Base-by-base conservation (phyloP, 2,888 invertebrate genomes). In the Chorisops tibialis region DNA sequence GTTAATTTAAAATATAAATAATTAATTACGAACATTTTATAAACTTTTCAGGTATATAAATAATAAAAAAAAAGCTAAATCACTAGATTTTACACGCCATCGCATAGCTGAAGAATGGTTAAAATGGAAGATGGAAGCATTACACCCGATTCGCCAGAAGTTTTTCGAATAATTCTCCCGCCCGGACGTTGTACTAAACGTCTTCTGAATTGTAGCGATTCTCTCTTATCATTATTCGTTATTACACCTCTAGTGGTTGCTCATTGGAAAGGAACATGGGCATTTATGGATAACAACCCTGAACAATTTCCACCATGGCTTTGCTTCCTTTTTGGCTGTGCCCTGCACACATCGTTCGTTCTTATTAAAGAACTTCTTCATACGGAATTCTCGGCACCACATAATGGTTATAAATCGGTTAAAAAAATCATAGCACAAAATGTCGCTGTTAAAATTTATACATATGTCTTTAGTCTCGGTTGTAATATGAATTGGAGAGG, bases 201-300 rank as follows among this genome's bases (percentile, higher is more conserved):
- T 9, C 54, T 63, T 4, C 59, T 68, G n/a, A 64, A 67, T 49
- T n/a, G 49, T 1, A 61, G 64, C 41, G 68, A 69, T 60, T 45
- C 61, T 4, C 60, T 67, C 11, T 41, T 69, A 14, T 67, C 68
- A 35, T 41, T 69, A 24, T 66, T 69, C 24, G 58, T 69, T 1
- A 63, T 69, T 12, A 62, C 63, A 3, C 83, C 84, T 1, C 71
- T 81, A 52, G 80, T 81, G 1, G 77, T 85, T 2, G 75, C 77
- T 2, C 79, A 79, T 66, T 85, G 85, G 85, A 72, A 81, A 56
- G 83, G 83, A 1, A 76, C 79, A 14, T 85, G 83, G 84, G 73
- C 71, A 30, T 70, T 81, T 51, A 77, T 83, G 78, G 80, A 82
- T 61, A 64, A 75, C 38, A 74, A 81, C 68, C 63, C 71, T 0